Evolutionary conservation across 2,797 vertebrate species (phyloP), one percentile per base, ranked within the genome.

Genomic region (Dipus sagitta): DNA sequence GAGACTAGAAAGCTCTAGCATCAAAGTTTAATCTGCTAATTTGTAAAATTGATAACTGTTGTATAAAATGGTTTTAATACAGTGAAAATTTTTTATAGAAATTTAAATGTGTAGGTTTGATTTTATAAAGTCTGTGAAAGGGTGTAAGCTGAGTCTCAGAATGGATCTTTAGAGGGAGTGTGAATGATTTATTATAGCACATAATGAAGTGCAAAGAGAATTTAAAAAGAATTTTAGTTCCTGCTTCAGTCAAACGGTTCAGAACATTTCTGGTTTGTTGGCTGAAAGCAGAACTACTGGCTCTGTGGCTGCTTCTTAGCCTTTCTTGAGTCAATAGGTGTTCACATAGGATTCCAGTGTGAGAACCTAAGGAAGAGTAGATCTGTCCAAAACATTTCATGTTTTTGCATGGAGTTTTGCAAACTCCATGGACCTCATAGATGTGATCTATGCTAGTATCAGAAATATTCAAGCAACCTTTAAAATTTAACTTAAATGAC

Each of bases 211-310:
- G 34, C 20, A 77, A 94, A 92, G 47, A 93, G 34, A 17, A 4
- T 77, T 86, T 93, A 24, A 60, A 72, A 91, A 81, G 64, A 93
- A 86, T 93, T 84, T 38, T 68, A 67, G 87, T 94, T 23, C 17
- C 30, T n/a, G 4, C 23, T 88, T 72, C 47, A 85, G 77, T 84
- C 28, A 76, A 86, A 85, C 14, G 23, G n/a, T 47, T 28, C n/a
- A 91, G 85, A 91, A 88, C 78, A 83, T 80, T 84, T 11, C 13
- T 52, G 70, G 54, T 54, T 86, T 94, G 86, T 72, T 91, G 77
- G 15, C 14, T 82, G 80, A 71, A 89, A 75, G 80, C 65, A 88
- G 77, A 70, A 42, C 54, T 81, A 65, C 58, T 2, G 78, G 38
- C 47, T 85, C 88, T 4, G 9, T 85, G 75, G 65, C 82, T 90